Base-by-base conservation (phyloP, 2,888 invertebrate species). In the Orthonychiurus folsomi region DNA sequence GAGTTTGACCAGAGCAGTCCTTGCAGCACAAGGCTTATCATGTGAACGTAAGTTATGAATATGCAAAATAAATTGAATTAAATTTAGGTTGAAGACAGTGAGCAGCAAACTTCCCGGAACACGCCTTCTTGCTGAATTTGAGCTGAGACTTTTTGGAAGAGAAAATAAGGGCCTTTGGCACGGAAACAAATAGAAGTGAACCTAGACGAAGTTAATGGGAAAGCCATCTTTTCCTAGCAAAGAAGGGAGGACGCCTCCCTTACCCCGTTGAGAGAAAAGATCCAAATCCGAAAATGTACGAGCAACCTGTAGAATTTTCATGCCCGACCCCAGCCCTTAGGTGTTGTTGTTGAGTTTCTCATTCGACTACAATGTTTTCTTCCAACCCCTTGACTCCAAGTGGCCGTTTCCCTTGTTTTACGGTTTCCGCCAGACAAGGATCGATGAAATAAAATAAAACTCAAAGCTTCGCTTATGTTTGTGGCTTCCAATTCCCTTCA, bases 281-380 rank as follows among this genome's bases (percentile, higher is more conserved):
- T 5, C 15, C 37, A 37, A 52, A 21, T 20, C 52, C 24, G 52
- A 23, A 52, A 52, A 52, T 52, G 21, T 52, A 52, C 52, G 52
- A 52, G 52, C 52, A 52, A 52, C 52, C 52, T 52, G 52, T 52
- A 52, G 52, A 52, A 52, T 52, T 52, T 52, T 23, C 52, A 5
- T 52, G 52, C 52, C 24, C 5, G 15, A 15, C 37, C 37, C 37
- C 5, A 37, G 37, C 37, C 37, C 15, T 37, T 9, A 37, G 37
- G 37, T 37, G 37, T 37, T 37, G 37, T 5, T 37, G 37, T 37
- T 37, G 37, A 37, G 37, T 52, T 52, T 52, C 52, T 52, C 52
- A 23, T 52, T 5, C 9, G 21, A 20, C 5, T 9, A 20, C 5
- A 20, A 52, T 52, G 24, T 52, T 52, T 23, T n/a, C 52, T 20